A percentile compares a stretch with the other conserved stretches of the same genome.
These are phyloP conservation scores for Terrapene triunguis DNA, from an alignment of 2,113 vertebrate species.

Conservation along the genomic window DNA sequence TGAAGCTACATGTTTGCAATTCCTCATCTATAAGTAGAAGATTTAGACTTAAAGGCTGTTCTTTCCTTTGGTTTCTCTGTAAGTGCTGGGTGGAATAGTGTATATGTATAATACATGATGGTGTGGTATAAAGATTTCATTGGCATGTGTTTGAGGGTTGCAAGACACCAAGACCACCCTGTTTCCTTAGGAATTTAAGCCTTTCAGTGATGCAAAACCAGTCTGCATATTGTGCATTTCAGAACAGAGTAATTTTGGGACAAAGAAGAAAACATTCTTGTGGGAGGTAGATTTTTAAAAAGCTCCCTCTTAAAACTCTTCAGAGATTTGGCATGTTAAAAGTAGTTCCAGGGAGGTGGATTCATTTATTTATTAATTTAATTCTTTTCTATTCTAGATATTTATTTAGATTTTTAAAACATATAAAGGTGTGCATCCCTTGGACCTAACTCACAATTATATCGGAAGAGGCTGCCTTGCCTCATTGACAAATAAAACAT, in stretches of 20 bases:
- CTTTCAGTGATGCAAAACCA: background rate
- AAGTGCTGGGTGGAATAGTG: background rate
- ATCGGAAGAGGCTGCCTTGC: background rate
- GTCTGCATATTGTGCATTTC: background rate
- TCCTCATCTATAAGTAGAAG: background rate
- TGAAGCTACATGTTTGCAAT: background rate
- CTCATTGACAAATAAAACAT: background rate
- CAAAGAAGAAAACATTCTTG: background rate
- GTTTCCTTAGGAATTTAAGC: background rate
- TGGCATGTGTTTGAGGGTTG: background rate
- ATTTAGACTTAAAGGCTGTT: background rate
- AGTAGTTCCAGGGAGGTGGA: background rate
- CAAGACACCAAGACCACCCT: background rate
- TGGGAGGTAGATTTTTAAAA: background rate
- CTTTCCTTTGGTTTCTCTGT: background rate
- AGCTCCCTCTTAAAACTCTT: background rate
- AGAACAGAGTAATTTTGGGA: background rate
- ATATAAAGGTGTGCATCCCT: accelerated
- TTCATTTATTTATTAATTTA: background rate
- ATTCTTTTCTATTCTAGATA: background rate
- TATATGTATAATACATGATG: background rate
- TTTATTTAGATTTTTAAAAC: background rate
- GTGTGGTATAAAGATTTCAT: background rate
- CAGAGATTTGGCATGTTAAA: background rate
- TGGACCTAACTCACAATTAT: background rate